Evolutionary conservation across 2,113 vertebrate species (phyloP).

Genomic region (Callospermophilus lateralis): DNA sequence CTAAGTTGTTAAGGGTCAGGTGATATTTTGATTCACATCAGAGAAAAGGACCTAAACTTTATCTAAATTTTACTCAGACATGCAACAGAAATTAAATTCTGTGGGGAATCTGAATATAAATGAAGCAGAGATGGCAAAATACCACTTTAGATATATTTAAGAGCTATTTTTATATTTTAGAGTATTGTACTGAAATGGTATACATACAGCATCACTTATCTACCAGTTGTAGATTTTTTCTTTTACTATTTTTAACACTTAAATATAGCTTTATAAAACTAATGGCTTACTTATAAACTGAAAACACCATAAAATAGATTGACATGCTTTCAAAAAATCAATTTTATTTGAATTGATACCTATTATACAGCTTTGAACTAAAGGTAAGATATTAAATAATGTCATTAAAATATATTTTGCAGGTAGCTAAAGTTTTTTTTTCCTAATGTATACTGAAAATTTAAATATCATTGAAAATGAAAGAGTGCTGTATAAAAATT

Average conservation of each 20-base stretch:
- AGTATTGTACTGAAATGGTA: background rate
- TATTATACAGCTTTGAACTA: background rate
- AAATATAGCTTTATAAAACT: background rate
- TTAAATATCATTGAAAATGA: background rate
- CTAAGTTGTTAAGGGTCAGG: background rate
- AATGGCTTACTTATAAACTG: conserved; percentile 2
- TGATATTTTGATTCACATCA: background rate
- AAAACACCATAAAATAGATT: background rate
- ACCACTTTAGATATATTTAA: conserved; percentile 38
- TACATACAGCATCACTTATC: background rate
- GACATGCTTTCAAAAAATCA: background rate
- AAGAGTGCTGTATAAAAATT: conserved; percentile 5
- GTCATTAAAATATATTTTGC: background rate
- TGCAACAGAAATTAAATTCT: background rate
- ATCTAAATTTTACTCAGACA: background rate
- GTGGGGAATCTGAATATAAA: background rate
- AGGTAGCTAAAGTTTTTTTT: background rate
- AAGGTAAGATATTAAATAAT: background rate
- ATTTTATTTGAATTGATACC: conserved; percentile 27
- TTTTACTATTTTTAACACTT: background rate
- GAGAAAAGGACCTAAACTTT: background rate
- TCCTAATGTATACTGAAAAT: background rate
- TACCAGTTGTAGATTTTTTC: background rate
- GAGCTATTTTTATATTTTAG: background rate
- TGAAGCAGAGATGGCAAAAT: background rate